These are phyloP conservation scores for Fragum whitleyi DNA, from an alignment of 2,888 invertebrate species.

Conservation along the genomic window DNA sequence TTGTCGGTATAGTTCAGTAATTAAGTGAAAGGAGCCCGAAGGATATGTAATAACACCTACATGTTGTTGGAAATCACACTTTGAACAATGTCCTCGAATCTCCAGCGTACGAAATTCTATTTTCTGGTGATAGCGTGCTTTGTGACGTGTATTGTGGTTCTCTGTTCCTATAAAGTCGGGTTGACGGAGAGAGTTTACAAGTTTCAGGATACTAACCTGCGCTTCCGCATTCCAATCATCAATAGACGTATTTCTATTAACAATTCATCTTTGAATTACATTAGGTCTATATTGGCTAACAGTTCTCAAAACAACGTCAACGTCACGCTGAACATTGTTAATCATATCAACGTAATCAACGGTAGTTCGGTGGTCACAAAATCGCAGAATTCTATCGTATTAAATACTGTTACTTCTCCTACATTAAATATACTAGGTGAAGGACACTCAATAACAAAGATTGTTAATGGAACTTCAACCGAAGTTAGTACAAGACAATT, in stretches of 20 bases:
- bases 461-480: background rate
- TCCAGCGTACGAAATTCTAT: conserved; percentile 37
- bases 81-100: conserved; percentile 42
- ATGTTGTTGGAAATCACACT: too few species aligned
- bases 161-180: conserved; percentile 31
- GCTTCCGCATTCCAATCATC: background rate
- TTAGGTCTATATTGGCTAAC: background rate
- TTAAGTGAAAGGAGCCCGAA: too few species aligned
- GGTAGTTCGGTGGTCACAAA: background rate
- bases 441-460: background rate
- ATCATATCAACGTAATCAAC: background rate
- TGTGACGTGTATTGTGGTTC: conserved; percentile 15
- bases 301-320: background rate
- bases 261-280: background rate
- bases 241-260: background rate
- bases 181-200: conserved; percentile 19
- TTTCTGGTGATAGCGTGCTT: conserved; percentile 35
- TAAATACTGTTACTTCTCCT: background rate
- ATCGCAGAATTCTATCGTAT: background rate
- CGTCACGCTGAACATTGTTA: background rate
- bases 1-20: too few species aligned
- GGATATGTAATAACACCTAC: too few species aligned
- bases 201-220: background rate
- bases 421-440: background rate
- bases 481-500: background rate